A percentile compares a stretch with the other conserved stretches of the same genome.
phyloP scores from a whole-genome alignment of 2,113 vertebrate species.

The Eudyptes chrysolophus region DNA sequence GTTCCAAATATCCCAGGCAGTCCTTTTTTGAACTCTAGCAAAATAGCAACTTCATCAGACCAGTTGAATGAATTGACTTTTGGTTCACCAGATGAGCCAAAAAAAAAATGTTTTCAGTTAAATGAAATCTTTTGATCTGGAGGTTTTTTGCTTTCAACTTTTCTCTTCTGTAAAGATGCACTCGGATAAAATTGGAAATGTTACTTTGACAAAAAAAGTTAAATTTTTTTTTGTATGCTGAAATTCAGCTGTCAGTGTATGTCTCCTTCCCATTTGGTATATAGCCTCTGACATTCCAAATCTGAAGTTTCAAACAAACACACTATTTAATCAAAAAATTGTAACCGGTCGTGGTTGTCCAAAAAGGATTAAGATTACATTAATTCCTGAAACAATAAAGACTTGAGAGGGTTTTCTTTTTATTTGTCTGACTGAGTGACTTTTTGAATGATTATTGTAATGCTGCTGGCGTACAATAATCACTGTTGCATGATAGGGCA shows the following conservation, averaged over 20 bases:
- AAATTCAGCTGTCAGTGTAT: not conserved
- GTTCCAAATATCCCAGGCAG: not conserved
- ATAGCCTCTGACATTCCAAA: not conserved
- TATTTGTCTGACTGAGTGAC: not conserved
- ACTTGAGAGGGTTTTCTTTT: not conserved
- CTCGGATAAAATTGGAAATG: not conserved
- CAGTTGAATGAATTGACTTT: not conserved
- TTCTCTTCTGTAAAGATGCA: not conserved
- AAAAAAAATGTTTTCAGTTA: not conserved
- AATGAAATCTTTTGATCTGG: not conserved
- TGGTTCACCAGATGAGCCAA: not conserved
- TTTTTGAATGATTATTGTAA: not conserved
- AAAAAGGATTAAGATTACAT: not conserved
- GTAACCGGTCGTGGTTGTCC: not conserved
- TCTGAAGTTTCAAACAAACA: not conserved
- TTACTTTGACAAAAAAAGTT: not conserved
- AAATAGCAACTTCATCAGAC: not conserved
- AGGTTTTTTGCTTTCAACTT: not conserved
- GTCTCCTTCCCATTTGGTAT: not conserved
- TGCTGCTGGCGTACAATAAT: not conserved
- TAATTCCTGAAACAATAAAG: slow-evolving; percentile 3
- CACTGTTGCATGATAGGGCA: not conserved
- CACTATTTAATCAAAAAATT: not conserved
- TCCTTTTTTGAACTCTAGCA: not conserved
- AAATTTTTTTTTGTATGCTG: not conserved